Percentiles rank a stretch among this genome's conserved stretches.
Evolutionary conservation across 2,797 vertebrate species (phyloP).

Genomic region (Enteromius paludinosus): DNA sequence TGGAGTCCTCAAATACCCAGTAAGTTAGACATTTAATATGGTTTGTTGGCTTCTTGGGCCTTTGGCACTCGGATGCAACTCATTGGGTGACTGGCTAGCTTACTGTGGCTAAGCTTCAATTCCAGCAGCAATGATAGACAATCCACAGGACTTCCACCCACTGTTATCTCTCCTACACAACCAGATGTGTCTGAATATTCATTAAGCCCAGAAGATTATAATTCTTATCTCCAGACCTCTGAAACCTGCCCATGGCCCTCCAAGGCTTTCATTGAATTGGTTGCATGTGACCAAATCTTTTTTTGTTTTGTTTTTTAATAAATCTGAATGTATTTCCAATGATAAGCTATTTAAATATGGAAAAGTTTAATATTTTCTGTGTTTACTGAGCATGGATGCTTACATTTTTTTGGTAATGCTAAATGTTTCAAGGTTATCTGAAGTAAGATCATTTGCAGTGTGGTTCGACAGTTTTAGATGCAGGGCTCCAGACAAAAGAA

Average conservation of each 20-base stretch:
- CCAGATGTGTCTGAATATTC: constrained; percentile 72
- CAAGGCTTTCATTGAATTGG: constrained; percentile 48
- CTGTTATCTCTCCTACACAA: constrained; percentile 71
- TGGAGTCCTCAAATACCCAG: constrained; percentile 12
- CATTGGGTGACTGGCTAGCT: constrained; percentile 2
- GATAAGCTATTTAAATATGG: neutral
- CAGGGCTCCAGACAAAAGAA: neutral
- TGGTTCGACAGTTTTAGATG: neutral
- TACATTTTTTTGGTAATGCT: neutral
- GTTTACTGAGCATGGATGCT: neutral
- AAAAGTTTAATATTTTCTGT: neutral
- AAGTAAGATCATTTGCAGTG: neutral
- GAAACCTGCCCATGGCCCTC: constrained; percentile 63
- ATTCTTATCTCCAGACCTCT: constrained; percentile 64
- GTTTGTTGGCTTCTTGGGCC: constrained; percentile 10
- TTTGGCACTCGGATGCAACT: constrained; percentile 4
- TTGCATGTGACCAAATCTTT: neutral
- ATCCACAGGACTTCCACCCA: constrained; percentile 61
- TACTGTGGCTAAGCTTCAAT: constrained; percentile 42
- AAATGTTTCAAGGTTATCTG: constrained; percentile 10
- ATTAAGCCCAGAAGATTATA: constrained; percentile 69
- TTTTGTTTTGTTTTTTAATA: too few species aligned
- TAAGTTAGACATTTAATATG: constrained; percentile 4
- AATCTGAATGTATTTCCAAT: neutral
- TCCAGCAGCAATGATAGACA: constrained; percentile 57